Percentiles rank a stretch among this genome's conserved stretches.
Conservation (phyloP, 1,140 invertebrate genomes). For the Hyphantria cunea region DNA sequence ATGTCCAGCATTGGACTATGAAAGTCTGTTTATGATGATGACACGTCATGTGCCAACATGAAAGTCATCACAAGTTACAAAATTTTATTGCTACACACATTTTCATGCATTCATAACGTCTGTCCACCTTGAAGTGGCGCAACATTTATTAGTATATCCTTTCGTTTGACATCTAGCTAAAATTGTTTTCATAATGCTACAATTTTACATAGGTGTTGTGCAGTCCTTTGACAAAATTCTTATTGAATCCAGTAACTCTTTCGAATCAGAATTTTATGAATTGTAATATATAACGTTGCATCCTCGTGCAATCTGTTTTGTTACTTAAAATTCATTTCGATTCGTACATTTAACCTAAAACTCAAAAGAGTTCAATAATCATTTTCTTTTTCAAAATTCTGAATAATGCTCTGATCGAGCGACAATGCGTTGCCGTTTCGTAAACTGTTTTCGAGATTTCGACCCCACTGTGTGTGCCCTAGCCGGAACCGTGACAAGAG, state of each 20-base stretch:
- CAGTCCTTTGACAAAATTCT: background rate
- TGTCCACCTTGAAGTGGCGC: slow-evolving; percentile 32
- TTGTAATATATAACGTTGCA: background rate
- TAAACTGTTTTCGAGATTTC: slow-evolving; percentile 8
- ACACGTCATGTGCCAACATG: slow-evolving; percentile 53
- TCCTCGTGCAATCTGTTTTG: background rate
- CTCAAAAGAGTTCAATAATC: no score
- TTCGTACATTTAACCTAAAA: no score
- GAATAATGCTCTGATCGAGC: no score
- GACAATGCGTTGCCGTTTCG: background rate
- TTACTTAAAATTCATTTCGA: no score
- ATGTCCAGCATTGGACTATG: no score
- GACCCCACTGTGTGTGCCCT: slow-evolving; percentile 14
- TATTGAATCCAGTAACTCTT: background rate
- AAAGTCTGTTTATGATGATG: no score
- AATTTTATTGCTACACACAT: slow-evolving; percentile 17
- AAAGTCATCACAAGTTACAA: slow-evolving; percentile 34
- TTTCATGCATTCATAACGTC: slow-evolving; percentile 25
- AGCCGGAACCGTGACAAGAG: slow-evolving; percentile 35
- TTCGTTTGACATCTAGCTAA: slow-evolving; percentile 19
- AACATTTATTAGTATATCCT: slow-evolving; percentile 28
- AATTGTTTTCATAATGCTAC: slow-evolving; percentile 13
- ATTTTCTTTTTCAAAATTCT: no score
- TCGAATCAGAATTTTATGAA: background rate
- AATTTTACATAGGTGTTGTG: background rate